Percentiles rank a stretch among this genome's conserved stretches.
Conservation (phyloP, 2,113 vertebrate species). For the Corydoras sp. region DNA sequence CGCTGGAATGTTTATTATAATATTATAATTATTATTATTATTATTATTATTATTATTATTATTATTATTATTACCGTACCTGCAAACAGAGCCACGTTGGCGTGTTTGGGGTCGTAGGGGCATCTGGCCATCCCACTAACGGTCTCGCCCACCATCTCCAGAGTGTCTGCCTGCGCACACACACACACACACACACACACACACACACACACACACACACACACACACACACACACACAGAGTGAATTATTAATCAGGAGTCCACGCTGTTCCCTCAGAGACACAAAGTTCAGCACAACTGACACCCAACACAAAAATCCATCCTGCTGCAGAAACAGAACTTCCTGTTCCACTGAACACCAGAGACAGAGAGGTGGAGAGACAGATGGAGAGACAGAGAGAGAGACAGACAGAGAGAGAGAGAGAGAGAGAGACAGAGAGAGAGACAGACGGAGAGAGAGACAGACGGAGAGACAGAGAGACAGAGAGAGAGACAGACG, state of each 20-base stretch:
- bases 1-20: no score
- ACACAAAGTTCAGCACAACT: background rate
- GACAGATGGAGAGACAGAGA: no score
- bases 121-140: slow-evolving; percentile 95
- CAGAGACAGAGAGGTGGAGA: no score
- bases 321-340: background rate
- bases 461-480: background rate
- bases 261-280: slow-evolving; percentile 27
- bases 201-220: slow-evolving; percentile 22
- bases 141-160: slow-evolving; percentile 82
- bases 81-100: slow-evolving; percentile 90
- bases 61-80: slow-evolving; percentile 59
- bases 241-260: slow-evolving; percentile 22
- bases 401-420: background rate
- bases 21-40: background rate
- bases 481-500: no score
- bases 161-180: slow-evolving; percentile 75
- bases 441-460: background rate
- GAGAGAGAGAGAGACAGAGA: background rate
- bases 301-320: slow-evolving; percentile 1
- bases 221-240: slow-evolving; percentile 28
- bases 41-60: slow-evolving; percentile 3
- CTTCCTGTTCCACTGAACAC: background rate
- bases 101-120: slow-evolving; percentile 92
- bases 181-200: slow-evolving; percentile 24